These are phyloP conservation scores for Pygoscelis adeliae DNA, from an alignment of 2,113 vertebrate genomes.

Conservation along the genomic window DNA sequence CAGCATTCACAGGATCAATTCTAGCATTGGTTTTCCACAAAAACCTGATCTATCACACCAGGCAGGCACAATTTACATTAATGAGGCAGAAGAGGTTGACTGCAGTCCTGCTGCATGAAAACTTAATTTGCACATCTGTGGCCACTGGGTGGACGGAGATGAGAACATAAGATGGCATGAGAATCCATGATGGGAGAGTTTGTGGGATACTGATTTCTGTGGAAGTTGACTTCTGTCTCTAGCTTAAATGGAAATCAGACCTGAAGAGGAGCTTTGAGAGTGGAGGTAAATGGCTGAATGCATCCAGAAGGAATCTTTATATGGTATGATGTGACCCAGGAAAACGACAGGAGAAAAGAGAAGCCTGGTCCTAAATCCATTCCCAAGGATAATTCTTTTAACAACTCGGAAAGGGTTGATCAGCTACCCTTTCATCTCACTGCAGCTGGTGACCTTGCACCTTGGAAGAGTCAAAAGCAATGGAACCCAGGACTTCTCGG, in stretches of 20 bases:
- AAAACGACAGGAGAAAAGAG: background rate
- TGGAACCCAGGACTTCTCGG: background rate
- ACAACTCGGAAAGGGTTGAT: background rate
- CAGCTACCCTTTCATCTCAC: background rate
- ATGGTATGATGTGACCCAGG: background rate
- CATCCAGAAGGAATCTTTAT: background rate
- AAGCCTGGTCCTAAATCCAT: background rate
- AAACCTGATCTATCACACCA: slow-evolving; percentile 12
- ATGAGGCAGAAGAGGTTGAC: background rate
- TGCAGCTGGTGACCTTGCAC: background rate
- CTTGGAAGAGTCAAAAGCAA: background rate
- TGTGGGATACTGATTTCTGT: background rate
- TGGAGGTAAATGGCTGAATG: background rate
- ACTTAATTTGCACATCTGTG: background rate
- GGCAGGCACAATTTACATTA: background rate
- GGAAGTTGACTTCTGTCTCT: background rate
- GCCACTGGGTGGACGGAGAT: background rate
- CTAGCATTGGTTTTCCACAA: background rate
- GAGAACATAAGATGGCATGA: background rate
- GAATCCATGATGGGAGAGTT: background rate
- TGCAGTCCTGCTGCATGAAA: background rate
- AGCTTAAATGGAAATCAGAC: background rate
- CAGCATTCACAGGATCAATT: background rate
- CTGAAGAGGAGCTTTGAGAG: background rate
- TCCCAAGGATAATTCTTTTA: background rate